Conservation (phyloP, 2,113 vertebrate species). For the Dromaius novaehollandiae region DNA sequence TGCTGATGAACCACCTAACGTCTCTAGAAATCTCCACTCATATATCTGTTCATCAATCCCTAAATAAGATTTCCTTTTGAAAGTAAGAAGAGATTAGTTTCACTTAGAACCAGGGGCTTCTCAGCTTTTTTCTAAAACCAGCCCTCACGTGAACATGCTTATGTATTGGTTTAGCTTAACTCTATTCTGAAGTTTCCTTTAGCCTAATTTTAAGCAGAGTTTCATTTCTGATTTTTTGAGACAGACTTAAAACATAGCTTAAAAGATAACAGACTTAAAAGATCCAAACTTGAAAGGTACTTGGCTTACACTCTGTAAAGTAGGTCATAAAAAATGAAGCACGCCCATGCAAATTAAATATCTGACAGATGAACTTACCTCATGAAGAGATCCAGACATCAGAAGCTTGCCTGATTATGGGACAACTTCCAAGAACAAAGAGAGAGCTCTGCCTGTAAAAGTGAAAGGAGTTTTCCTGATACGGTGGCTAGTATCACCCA, state of each 20-base stretch:
- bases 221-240: not conserved
- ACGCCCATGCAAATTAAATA: not conserved
- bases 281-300: not conserved
- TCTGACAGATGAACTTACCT: not conserved
- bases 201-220: not conserved
- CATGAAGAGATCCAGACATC: not conserved
- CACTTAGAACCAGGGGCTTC: not conserved
- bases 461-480: not conserved
- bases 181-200: not conserved
- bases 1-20: not conserved
- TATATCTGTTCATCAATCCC: not conserved
- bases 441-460: not conserved
- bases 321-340: not conserved
- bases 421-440: conserved; percentile 3
- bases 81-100: not conserved
- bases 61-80: not conserved
- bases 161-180: not conserved
- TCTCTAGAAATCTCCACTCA: not conserved
- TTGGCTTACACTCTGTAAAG: not conserved
- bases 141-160: not conserved
- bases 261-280: not conserved
- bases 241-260: not conserved
- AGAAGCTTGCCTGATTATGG: not conserved
- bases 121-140: not conserved
- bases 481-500: not conserved